Conservation (phyloP, 1,140 invertebrate species). For the Drosophila nannoptera region DNA sequence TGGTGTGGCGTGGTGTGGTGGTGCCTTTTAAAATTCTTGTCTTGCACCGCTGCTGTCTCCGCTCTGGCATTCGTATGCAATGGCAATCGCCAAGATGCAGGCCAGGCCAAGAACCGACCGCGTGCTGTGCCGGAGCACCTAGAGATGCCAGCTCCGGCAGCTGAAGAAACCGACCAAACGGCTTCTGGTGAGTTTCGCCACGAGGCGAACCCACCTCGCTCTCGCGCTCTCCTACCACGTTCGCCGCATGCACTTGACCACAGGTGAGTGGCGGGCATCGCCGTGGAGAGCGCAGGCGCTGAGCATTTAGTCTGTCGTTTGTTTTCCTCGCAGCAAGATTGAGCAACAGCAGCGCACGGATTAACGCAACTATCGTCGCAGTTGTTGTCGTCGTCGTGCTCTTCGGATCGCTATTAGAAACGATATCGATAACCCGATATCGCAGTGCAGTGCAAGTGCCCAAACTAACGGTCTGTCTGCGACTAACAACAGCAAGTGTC, state of each 20-base stretch:
- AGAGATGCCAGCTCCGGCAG: slow-evolving; percentile 1
- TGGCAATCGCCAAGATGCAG: slow-evolving; percentile 20
- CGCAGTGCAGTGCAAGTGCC: slow-evolving; percentile 32
- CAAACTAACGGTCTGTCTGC: slow-evolving; percentile 7
- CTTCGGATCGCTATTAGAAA: slow-evolving; percentile 2
- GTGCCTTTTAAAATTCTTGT: slow-evolving; percentile 71
- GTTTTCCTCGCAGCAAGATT: slow-evolving; percentile 71
- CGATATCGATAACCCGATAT: slow-evolving; percentile 13
- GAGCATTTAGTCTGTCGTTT: slow-evolving; percentile 66
- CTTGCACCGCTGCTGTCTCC: slow-evolving; percentile 26
- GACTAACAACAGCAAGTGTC: slow-evolving; percentile 37
- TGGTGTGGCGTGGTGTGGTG: slow-evolving; percentile 21
- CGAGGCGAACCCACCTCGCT: slow-evolving; percentile 33
- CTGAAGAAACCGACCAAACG: slow-evolving; percentile 60
- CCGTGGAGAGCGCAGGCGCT: slow-evolving; percentile 22
- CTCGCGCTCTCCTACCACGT: slow-evolving; percentile 15
- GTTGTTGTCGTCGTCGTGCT: slow-evolving; percentile 40
- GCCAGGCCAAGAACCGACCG: slow-evolving; percentile 28
- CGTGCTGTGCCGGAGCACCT: slow-evolving; percentile 37
- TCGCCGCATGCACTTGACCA: slow-evolving; percentile 50
- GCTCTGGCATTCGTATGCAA: slow-evolving; percentile 36
- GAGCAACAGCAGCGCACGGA: slow-evolving; percentile 53
- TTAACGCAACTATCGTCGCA: slow-evolving; percentile 54
- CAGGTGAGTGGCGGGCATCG: slow-evolving; percentile 31
- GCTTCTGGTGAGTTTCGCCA: slow-evolving; percentile 53